Base-by-base conservation (phyloP, 2,113 vertebrate genomes). In the Malurus elegans region DNA sequence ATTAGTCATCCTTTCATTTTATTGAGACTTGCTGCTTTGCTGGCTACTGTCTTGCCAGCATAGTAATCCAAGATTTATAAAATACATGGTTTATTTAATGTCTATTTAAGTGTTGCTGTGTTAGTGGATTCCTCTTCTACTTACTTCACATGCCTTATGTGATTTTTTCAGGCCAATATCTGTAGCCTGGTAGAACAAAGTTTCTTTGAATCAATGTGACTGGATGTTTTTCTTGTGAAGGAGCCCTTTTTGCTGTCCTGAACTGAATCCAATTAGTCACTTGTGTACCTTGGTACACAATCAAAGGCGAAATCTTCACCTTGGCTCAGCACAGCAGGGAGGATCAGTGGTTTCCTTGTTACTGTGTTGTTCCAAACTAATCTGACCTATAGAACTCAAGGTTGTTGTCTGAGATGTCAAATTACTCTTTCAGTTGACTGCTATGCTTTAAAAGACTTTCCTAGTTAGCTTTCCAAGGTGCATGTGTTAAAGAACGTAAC, bases 271-370 rank as follows among this genome's bases (percentile, higher is more conserved):
- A 86, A 0, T 86, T 50, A 86, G 64, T 91, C 80, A 3, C 53
- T 91, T 60, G 25, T 81, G 10, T 80, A 36, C 36, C 26, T 79
- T 65, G 58, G 54, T 72, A 47, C 50, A 8, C 58, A 73, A 85
- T 61, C 58, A 95, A 90, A 94, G 66, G 47, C 78, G 51, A 19
- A 83, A 57, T 64, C 48, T 88, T 83, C 72, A 66, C 38, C 34
- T 93, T 71, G 76, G 26, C 40, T 74, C 80, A 84, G 69, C 0
- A 1, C 56, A 74, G 8, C 47, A 36, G 50, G 24, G 51, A 83
- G 48, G 28, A 95, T 94, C 70, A 69, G 42, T 82, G 71, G 50
- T 81, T 96, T 48, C 80, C 58, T 81, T 95, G 34, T 94, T 78
- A 67, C 84, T 50, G 0, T 53, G 76, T 85, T 92, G n/a, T 89